Conservation (phyloP, 2,888 invertebrate species). For the Aproaerema taeniolella region DNA sequence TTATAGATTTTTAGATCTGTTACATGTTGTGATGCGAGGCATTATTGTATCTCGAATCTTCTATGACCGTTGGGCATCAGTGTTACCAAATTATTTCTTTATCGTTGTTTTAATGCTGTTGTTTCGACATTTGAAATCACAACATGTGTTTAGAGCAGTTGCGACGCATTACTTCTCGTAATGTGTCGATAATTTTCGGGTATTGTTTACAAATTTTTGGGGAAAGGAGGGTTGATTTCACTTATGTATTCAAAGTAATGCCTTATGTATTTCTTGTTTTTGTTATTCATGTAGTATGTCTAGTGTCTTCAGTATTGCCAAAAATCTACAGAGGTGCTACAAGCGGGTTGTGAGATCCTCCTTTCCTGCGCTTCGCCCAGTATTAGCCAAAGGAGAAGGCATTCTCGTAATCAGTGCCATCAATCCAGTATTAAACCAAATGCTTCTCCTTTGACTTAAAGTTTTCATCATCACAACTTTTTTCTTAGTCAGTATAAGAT, state of each 20-base stretch:
- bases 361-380: slow-evolving; percentile 67
- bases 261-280: too few species aligned
- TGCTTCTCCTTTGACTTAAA: slow-evolving; percentile 65
- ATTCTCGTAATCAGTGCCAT: slow-evolving; percentile 72
- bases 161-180: slow-evolving; percentile 27
- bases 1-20: slow-evolving; percentile 69
- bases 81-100: slow-evolving; percentile 40
- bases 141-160: slow-evolving; percentile 60
- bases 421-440: slow-evolving; percentile 69
- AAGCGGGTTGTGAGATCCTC: slow-evolving; percentile 72
- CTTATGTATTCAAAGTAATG: too few species aligned
- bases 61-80: slow-evolving; percentile 32
- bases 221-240: slow-evolving; percentile 63
- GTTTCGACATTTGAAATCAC: slow-evolving; percentile 46
- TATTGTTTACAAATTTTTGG: slow-evolving; percentile 46
- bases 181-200: slow-evolving; percentile 38
- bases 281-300: neutral
- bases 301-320: slow-evolving; percentile 36
- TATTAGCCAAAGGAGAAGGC: slow-evolving; percentile 70
- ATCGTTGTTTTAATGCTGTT: slow-evolving; percentile 40
- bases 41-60: slow-evolving; percentile 36
- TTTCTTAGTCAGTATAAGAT: slow-evolving; percentile 73
- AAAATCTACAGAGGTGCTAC: slow-evolving; percentile 62
- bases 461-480: slow-evolving; percentile 71
- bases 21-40: slow-evolving; percentile 70